Base-by-base conservation (phyloP, 1,140 invertebrate genomes). In the Philopotamus ludificatus region DNA sequence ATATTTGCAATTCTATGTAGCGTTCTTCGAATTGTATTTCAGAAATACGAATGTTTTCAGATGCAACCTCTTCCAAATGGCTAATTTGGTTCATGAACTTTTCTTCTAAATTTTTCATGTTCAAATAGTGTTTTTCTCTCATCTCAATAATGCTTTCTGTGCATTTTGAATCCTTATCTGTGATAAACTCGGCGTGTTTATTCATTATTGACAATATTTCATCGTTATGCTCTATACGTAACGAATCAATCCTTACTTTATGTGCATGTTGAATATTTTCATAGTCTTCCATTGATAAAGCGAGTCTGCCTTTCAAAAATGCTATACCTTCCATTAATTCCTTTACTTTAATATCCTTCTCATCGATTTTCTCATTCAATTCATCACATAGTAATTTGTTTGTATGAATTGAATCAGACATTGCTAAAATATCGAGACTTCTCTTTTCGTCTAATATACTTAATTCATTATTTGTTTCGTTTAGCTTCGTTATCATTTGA, bases 21-120 rank as follows among this genome's bases (percentile, higher is more conserved):
- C 77, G 70, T 44, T 81, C 78, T 68, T 81, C 79, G 73, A 76
- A 79, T 57, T 80, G 78, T 65, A 81, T 80, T 68, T 81, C 77
- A 71, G 76, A 79, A 16, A 81, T 65, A 63, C 71, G 75, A 23
- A 81, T 66, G 67, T 81, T 79, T 70, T 81, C 78, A 63, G 66
- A 65, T 34, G 77, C 73, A 28, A 76, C 73, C 70, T 79, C 78
- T 72, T 80, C 74, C 21, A 79, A 73, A 71, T 79, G 77, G 23
- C 77, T 77, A 20, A 79, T 63, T 73, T 79, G 78, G 54, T 76
- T 76, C 71, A 74, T 75, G 72, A 78, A 77, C 72, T 79, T 75
- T 54, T 74, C 70, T 7, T 78, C 75, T 50, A 78, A 78, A 10
- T 61, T 57, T 63, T 64, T 59, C 4, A 78, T 59, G 63, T 75